A percentile compares a stretch with the other conserved stretches of the same genome.
Conservation (phyloP, 2,797 vertebrate genomes). For the Lepus townsendii region DNA sequence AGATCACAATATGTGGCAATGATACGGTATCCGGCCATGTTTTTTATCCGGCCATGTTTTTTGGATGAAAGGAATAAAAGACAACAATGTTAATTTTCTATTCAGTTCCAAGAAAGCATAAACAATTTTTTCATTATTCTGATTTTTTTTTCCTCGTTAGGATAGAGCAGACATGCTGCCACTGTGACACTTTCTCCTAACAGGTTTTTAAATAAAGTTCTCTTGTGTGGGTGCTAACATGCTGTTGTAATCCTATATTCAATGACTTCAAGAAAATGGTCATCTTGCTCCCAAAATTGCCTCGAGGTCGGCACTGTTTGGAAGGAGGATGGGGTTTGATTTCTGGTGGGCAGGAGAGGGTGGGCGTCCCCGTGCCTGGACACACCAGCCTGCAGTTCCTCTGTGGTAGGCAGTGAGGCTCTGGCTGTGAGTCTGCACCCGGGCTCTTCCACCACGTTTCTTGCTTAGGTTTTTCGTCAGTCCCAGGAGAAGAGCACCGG, state of each 20-base stretch:
- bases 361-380: background rate
- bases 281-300: background rate
- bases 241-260: background rate
- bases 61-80: background rate
- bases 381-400: background rate
- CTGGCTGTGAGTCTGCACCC: background rate
- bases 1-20: constrained; percentile 5
- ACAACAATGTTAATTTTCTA: constrained; percentile 55
- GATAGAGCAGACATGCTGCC: background rate
- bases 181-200: constrained; percentile 17
- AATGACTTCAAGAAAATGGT: constrained; percentile 57
- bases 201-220: background rate
- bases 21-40: background rate
- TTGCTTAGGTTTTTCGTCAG: background rate
- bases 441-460: background rate
- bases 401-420: background rate
- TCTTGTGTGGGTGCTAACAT: background rate
- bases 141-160: background rate
- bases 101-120: constrained; percentile 12
- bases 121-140: background rate
- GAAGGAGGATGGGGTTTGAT: background rate
- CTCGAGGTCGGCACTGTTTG: background rate
- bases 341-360: background rate
- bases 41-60: constrained; percentile 23
- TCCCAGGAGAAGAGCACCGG: background rate